Percentiles rank a stretch among this genome's conserved stretches.
These are phyloP conservation scores for Tromatobia lineatoria DNA, from an alignment of 2,888 invertebrate genomes.

Conservation along the genomic window DNA sequence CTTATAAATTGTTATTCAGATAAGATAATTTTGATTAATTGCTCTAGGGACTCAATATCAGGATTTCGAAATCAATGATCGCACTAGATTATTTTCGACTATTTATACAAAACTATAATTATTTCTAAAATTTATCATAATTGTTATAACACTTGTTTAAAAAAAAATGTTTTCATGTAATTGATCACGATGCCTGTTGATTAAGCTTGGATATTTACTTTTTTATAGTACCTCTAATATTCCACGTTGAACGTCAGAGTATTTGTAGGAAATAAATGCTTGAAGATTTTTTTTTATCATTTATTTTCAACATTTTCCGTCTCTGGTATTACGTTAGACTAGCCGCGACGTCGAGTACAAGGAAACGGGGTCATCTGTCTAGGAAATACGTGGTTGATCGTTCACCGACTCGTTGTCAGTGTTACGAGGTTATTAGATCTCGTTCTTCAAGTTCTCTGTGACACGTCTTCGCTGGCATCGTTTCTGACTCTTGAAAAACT, in stretches of 20 bases:
- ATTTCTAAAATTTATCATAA: background rate
- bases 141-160: too few species aligned
- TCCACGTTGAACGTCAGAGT: background rate
- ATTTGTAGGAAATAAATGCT: background rate
- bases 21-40: background rate
- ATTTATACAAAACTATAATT: background rate
- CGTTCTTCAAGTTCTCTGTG: constrained; percentile 59
- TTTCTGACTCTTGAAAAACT: constrained; percentile 59
- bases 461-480: constrained; percentile 54
- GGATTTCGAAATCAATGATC: background rate
- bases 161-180: too few species aligned
- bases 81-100: background rate
- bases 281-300: background rate
- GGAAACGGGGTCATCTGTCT: constrained; percentile 41
- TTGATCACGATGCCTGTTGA: too few species aligned
- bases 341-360: background rate
- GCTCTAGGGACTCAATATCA: background rate
- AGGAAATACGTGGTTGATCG: constrained; percentile 44
- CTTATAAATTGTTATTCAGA: too few species aligned
- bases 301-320: background rate
- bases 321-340: background rate
- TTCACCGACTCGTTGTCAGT: constrained; percentile 19
- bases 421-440: constrained; percentile 62
- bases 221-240: background rate
- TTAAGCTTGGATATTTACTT: too few species aligned